A percentile compares a stretch with the other conserved stretches of the same genome.
phyloP scores from a whole-genome alignment of 2,113 vertebrate species.

The Zosterops borbonicus region DNA sequence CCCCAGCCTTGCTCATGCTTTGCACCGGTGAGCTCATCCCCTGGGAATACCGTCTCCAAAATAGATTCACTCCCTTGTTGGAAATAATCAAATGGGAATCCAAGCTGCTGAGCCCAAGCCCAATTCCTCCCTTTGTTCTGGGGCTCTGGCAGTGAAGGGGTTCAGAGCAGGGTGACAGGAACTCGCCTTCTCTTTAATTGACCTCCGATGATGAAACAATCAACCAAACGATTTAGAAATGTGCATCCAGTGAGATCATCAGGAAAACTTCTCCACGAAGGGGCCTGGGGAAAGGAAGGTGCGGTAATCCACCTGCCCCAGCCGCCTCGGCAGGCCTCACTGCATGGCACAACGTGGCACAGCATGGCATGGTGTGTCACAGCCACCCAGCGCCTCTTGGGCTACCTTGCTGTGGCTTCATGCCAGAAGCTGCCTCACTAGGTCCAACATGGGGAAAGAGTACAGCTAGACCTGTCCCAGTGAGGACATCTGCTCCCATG shows the following conservation, averaged over 20 bases:
- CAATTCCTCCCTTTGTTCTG: conserved; percentile 71
- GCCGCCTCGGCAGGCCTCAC: background rate
- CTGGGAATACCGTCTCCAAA: conserved; percentile 44
- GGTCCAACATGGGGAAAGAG: background rate
- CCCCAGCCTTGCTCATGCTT: background rate
- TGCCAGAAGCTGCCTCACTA: accelerated
- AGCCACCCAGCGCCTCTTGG: background rate
- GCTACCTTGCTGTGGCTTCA: background rate
- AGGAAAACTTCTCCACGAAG: conserved; percentile 25
- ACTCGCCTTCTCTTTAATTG: conserved; percentile 61
- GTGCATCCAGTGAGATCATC: conserved; percentile 61
- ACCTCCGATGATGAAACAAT: conserved; percentile 62
- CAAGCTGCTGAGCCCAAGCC: conserved; percentile 60
- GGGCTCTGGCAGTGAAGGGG: conserved; percentile 45
- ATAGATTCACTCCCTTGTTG: conserved; percentile 43
- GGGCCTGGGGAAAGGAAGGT: conserved; percentile 46
- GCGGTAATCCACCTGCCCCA: conserved; percentile 26
- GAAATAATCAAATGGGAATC: conserved; percentile 63
- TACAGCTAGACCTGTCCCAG: background rate
- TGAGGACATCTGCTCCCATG: background rate
- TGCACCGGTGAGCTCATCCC: background rate
- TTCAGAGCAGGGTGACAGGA: conserved; percentile 31
- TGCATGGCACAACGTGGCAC: background rate
- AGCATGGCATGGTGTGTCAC: background rate
- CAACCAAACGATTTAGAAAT: conserved; percentile 60